Base-by-base conservation (phyloP, 1,140 invertebrate species). In the Muscidifurax raptorellus region DNA sequence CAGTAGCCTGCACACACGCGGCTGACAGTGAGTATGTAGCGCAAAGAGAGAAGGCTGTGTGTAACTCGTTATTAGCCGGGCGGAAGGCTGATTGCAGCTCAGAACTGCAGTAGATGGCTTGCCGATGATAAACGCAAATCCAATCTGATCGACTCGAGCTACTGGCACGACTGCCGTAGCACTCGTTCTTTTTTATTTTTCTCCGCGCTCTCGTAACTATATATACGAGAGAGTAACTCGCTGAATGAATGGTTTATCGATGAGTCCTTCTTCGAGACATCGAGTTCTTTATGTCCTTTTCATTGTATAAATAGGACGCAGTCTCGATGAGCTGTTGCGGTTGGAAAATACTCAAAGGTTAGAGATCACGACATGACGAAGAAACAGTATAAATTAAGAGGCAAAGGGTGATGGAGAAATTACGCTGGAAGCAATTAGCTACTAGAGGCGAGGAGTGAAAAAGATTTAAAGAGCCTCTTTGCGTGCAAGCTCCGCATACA, bases 41-140 rank as follows among this genome's bases (percentile, higher is more conserved):
- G 1, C 13, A 47, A 1, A 47, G 18, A 59, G 52, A 59, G 22
- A n/a, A 59, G 22, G 52, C 52, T 59, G n/a, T 40, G 89, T 92
- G 90, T 88, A 91, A 92, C 90, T 92, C 89, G 88, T 91, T 92
- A 91, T 92, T 92, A 91, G 88, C 88, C 87, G 89, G 86, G 88
- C 86, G 85, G 67, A 84, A 85, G 86, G 82, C 85, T 92, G 91
- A 92, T 92, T 92, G 92, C 90, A 89, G 88, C 89, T 86, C 85
- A 85, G 86, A 86, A 89, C 10, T 22, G 89, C 88, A n/a, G n/a
- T n/a, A 90, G 89, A 92, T 91, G 89, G 86, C 85, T 79, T 88
- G 76, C 83, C 85, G 88, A 91, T 91, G 90, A 92, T 91, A 91
- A 91, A 92, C 88, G 88, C 87, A 83, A 84, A 83, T 88, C 86